Evolutionary conservation across 1,140 invertebrate species (phyloP), one percentile per base, ranked within the genome.

Genomic region (Sweltsa coloradensis): DNA sequence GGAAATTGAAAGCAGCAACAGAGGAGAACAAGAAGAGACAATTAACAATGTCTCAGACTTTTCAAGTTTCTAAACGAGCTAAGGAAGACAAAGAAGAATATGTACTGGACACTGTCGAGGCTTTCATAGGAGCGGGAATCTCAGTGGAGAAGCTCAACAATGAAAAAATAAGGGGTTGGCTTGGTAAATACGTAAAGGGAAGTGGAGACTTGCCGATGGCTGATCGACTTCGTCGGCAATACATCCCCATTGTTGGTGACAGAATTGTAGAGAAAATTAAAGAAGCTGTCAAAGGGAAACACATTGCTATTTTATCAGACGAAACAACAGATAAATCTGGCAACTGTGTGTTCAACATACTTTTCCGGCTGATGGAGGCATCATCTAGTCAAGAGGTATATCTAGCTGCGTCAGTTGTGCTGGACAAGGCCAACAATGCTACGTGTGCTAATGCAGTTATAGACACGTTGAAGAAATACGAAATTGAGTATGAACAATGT

Each of bases 301-400:
- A 37, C 11, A 19, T 37, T 7, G 36, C 23, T 19, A 5, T 37
- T 19, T 11, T 37, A 4, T 5, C 16, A 19, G 36, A 37, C 23
- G 36, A 37, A 37, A 37, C 36, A 5, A 37, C n/a, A n/a, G 36
- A 37, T 5, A 37, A 37, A 37, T 7, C 18, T 37, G 36, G n/a
- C 23, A 37, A 37, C 11, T 37, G 36, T 37, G 36, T 37, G 36
- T 37, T 37, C 23, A 5, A 37, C n/a, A 37, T 37, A 9, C 36
- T 37, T 11, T 37, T 37, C n/a, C 18, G 23, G n/a, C 36, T 22
- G 23, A 16, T 37, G 36, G 3, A 37, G n/a, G 5, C 36, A 3
- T 37, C 36, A 37, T 37, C 36, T 19, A 37, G 7, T 37, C 36
- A 37, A 37, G 11, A 37, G 18, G 36, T 37, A 22, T 37, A 5